Evolutionary conservation across 2,113 vertebrate species (phyloP), one percentile per base, ranked within the genome.

Genomic region (Shinisaurus crocodilurus): DNA sequence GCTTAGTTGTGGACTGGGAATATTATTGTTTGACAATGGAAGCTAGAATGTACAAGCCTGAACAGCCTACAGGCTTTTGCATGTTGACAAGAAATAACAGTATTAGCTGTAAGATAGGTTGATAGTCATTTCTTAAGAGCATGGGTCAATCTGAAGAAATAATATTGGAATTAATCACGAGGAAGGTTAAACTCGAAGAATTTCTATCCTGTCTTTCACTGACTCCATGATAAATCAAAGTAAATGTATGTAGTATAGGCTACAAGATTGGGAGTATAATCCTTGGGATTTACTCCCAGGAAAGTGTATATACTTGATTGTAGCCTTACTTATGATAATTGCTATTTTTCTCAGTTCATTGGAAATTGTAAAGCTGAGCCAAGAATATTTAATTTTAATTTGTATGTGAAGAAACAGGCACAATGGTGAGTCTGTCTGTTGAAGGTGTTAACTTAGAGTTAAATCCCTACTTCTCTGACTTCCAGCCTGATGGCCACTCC

Each of bases 361-460:
- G 90, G 87, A 94, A 86, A n/a, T 83, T 85, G 79, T 40, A 65
- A 85, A 92, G 79, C 2, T 88, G 88, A 70, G 16, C 32, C 40
- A 5, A 89, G 69, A 43, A 7, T 92, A 92, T 79, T 92, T 43
- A 34, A 86, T 86, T 15, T 79, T 40, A 32, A 67, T 54, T 89
- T 90, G 32, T 9, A n/a, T 54, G 45, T 10, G 89, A 88, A 65
- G 25, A 45, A 94, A 48, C 85, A 76, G 27, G 16, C 27, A 70
- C 87, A 48, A 48, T 48, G 25, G 77, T 82, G 77, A 86, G 34
- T 2, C 90, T 84, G 48, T 45, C 1, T 60, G 27, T 50, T 90
- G 9, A 82, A 77, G 75, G 89, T 92, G 57, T 40, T 94, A 84
- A 85, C 83, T 89, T 84, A 75, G 85, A 84, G 90, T 93, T 95